These are phyloP conservation scores for Ectropis crepuscularia DNA, from an alignment of 2,888 invertebrate genomes.

Conservation along the genomic window DNA sequence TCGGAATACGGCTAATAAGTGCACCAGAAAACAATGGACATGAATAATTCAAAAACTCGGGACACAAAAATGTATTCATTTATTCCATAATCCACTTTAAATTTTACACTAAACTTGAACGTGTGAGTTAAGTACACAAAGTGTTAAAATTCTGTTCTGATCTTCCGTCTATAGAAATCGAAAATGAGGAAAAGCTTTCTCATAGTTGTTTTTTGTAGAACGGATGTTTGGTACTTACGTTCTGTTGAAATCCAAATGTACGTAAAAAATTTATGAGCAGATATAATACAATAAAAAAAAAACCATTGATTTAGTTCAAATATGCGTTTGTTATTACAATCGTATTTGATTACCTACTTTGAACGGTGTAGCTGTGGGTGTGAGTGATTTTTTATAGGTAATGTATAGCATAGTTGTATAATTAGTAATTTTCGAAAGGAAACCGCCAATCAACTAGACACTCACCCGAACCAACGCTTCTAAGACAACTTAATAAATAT, in stretches of 20 bases:
- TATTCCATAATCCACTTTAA: constrained; percentile 24
- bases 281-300: no score
- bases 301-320: no score
- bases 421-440: constrained; percentile 1
- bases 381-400: neutral
- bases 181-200: no score
- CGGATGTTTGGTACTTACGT: no score
- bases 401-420: neutral
- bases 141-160: no score
- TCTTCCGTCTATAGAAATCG: no score
- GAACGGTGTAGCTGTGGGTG: no score
- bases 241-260: no score
- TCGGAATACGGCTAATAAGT: constrained; percentile 10
- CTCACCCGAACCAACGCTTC: constrained; percentile 2
- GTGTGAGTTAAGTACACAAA: neutral
- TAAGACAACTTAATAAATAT: constrained; percentile 1
- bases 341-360: no score
- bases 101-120: constrained; percentile 33
- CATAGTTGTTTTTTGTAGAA: no score
- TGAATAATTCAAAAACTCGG: constrained; percentile 30
- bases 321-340: no score
- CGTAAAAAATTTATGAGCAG: no score
- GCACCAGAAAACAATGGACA: constrained; percentile 22
- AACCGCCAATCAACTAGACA: neutral
- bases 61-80: constrained; percentile 12